A percentile compares a stretch with the other conserved stretches of the same genome.
Evolutionary conservation across 1,140 invertebrate species (phyloP).

Genomic region (Drosophila ambigua): DNA sequence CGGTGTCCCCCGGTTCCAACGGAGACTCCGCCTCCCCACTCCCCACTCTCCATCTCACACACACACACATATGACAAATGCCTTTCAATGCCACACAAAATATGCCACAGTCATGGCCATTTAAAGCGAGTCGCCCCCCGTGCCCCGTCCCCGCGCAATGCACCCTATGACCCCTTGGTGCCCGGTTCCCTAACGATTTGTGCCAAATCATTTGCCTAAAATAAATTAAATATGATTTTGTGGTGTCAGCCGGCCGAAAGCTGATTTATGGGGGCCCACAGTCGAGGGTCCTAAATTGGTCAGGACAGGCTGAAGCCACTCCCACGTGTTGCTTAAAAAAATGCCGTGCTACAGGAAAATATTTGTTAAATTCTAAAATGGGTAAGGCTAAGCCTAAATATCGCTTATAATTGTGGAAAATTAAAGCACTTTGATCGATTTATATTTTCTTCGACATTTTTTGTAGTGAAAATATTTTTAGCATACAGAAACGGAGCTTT

Average conservation of each 20-base stretch:
- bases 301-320: conserved; percentile 15
- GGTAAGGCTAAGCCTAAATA: no score
- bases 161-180: conserved; percentile 17
- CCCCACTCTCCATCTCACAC: background rate
- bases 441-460: no score
- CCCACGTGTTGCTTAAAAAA: conserved; percentile 41
- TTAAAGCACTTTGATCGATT: no score
- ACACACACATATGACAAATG: conserved; percentile 63
- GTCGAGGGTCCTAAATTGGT: conserved; percentile 31
- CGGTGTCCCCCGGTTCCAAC: conserved; percentile 7
- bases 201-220: conserved; percentile 65
- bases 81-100: conserved; percentile 50
- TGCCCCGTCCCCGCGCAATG: conserved; percentile 22
- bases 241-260: conserved; percentile 57
- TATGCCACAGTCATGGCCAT: conserved; percentile 70
- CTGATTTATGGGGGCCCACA: conserved; percentile 55
- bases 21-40: conserved; percentile 3
- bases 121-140: conserved; percentile 58
- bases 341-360: background rate
- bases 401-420: no score
- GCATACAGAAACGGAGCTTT: no score
- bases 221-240: conserved; percentile 62
- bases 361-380: background rate
- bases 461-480: no score
- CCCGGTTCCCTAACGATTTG: conserved; percentile 24